Evolutionary conservation across 2,888 invertebrate species (phyloP), one percentile per base, ranked within the genome.

Genomic region (Isotomurus palustris): DNA sequence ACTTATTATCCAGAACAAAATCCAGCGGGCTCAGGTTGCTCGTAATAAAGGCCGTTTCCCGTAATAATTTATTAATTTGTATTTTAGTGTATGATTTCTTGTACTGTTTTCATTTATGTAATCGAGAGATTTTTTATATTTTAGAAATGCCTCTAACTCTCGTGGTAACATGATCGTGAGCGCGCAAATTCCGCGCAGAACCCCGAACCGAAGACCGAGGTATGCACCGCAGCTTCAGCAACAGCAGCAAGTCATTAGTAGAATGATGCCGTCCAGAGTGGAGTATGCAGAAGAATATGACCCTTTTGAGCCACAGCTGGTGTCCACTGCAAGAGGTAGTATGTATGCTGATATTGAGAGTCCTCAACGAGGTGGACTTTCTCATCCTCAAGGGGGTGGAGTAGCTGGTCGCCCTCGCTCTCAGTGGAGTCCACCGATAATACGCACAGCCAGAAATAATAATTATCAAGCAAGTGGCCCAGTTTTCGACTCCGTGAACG

Each of bases 1-100:
- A 10, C 38, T 52, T 3, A 35, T 51, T 2, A 58, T 66, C 21
- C 67, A 70, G 44, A 56, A 65, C 55, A 68, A 67, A 53, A 65
- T 68, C 22, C 56, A 54, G 10, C 49, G 68, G n/a, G 70, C 70
- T 8, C 52, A 57, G 27, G 40, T 40, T 36, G 61, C 56, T 12
- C 58, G 63, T 53, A 63, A 53, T 21, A 44, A 47, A 44, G 14
- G 36, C 8, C 40, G 57, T 19, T 45, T 54, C n/a, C 53, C 53
- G 25, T 43, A 52, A 48, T 2, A 51, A 29, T 6, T 35, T 45
- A 38, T 27, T 3, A 51, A 40, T 12, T 17, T 57, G 5, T 32
- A 32, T 32, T 10, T 32, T 32, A 12, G 8, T 32, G 12, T 12
- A 32, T n/a, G n/a, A n/a, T n/a, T n/a, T n/a, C n/a, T n/a, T n/a